Percentiles rank a stretch among this genome's conserved stretches.
Conservation (phyloP, 2,113 vertebrate species). For the Nibea coibor region DNA sequence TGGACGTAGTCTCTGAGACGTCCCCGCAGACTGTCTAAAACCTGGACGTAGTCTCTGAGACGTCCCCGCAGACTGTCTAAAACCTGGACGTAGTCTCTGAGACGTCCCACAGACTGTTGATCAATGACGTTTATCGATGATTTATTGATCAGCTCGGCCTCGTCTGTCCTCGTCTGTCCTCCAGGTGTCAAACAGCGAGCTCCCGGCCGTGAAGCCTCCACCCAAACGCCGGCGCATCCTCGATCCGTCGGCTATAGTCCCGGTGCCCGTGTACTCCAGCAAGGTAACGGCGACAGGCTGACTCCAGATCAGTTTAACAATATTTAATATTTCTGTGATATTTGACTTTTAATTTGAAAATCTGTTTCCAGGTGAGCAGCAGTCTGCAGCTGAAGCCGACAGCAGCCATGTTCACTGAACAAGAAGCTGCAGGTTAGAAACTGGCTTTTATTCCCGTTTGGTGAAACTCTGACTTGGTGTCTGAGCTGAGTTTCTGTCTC, state of each 20-base stretch:
- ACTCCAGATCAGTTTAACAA: background rate
- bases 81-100: too few species aligned
- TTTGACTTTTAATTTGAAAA: too few species aligned
- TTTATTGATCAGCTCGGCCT: too few species aligned
- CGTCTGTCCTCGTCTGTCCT: background rate
- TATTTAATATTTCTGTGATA: too few species aligned
- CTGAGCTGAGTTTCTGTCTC: background rate
- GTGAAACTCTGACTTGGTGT: background rate
- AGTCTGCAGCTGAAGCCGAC: conserved; percentile 69
- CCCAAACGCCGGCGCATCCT: conserved; percentile 81
- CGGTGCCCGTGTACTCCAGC: conserved; percentile 82
- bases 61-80: too few species aligned
- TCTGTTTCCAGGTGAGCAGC: conserved; percentile 76
- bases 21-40: too few species aligned
- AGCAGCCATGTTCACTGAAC: background rate
- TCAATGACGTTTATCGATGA: too few species aligned
- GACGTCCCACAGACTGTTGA: too few species aligned
- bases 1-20: too few species aligned
- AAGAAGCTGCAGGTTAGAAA: conserved; percentile 51
- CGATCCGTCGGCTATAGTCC: conserved; percentile 69
- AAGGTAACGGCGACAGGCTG: conserved; percentile 61
- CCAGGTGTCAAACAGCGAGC: conserved; percentile 57
- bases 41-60: too few species aligned
- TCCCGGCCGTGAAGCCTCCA: conserved; percentile 40
- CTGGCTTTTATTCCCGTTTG: rapidly evolving